Evolutionary conservation across 2,797 vertebrate genomes (phyloP).

Genomic region (Paramormyrops hopkinsi): DNA sequence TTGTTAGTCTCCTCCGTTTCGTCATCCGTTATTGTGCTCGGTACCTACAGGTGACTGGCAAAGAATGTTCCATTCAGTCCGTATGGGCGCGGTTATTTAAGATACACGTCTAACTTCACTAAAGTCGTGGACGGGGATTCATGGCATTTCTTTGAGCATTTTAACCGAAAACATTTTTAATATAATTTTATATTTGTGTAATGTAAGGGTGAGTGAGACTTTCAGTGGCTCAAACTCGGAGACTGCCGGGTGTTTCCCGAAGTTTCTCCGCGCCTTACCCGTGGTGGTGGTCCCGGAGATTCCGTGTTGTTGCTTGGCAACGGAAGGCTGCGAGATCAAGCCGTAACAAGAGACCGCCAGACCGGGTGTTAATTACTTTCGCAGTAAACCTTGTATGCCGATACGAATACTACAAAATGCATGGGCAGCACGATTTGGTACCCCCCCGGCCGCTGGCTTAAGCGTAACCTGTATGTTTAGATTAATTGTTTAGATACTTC

Average conservation of each 20-base stretch:
- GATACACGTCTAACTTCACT: not conserved
- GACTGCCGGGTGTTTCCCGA: not conserved
- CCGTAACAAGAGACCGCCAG: not conserved
- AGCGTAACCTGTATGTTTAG: not conserved
- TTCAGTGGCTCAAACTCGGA: not conserved
- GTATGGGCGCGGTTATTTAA: not conserved
- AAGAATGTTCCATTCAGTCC: not conserved
- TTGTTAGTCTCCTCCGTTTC: not conserved
- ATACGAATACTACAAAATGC: not conserved
- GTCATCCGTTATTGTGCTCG: not conserved
- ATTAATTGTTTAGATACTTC: not conserved
- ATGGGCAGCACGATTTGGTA: not conserved
- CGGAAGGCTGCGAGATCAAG: not conserved
- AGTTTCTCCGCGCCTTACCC: not conserved
- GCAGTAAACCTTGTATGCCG: not conserved
- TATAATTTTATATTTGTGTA: not conserved
- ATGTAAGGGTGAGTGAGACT: not conserved
- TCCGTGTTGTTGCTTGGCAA: not conserved
- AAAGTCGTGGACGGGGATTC: not conserved
- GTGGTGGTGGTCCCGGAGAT: not conserved
- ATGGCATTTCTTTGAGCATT: not conserved
- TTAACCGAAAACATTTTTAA: not conserved
- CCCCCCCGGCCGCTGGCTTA: not conserved
- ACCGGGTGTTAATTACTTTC: constrained; percentile 2
- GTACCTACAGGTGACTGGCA: constrained; percentile 2